Evolutionary conservation across 2,888 invertebrate species (phyloP).

Genomic region (Craniophora ligustri): DNA sequence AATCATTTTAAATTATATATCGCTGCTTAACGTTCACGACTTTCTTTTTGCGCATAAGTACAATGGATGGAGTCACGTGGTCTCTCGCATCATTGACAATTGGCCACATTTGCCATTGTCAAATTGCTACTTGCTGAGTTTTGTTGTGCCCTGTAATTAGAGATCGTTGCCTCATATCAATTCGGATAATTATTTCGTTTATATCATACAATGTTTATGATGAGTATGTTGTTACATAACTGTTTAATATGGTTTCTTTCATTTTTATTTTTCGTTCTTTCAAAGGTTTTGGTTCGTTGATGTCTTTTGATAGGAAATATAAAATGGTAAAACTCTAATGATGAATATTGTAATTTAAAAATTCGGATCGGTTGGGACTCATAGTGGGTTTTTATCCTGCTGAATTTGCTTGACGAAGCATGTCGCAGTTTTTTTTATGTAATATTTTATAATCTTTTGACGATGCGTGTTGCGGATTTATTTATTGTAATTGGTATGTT

Average conservation of each 20-base stretch:
- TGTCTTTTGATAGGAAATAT: conserved; percentile 44
- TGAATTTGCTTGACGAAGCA: too few relatives aligned
- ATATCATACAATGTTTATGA: conserved; percentile 39
- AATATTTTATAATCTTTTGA: too few relatives aligned
- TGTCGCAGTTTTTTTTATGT: too few relatives aligned
- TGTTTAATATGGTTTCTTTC: conserved; percentile 7
- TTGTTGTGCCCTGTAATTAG: conserved; percentile 62
- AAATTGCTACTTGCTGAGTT: conserved; percentile 68
- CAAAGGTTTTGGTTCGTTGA: conserved; percentile 42
- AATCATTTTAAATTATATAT: conserved; percentile 71
- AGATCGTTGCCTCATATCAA: conserved; percentile 56
- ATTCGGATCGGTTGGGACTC: too few relatives aligned
- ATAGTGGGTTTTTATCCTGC: too few relatives aligned
- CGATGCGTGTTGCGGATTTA: too few relatives aligned
- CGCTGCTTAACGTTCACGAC: conserved; percentile 55
- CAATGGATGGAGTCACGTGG: conserved; percentile 71
- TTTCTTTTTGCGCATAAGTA: conserved; percentile 56
- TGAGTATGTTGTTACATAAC: conserved; percentile 4
- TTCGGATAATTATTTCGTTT: conserved; percentile 53
- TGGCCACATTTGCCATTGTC: conserved; percentile 64
- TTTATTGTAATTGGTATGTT: too few relatives aligned
- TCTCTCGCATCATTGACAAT: conserved; percentile 61
- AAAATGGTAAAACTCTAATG: too few relatives aligned
- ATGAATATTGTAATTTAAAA: too few relatives aligned
- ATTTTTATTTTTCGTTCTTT: neutral